These are phyloP conservation scores for Oreortyx pictus DNA, from an alignment of 2,797 vertebrate genomes.

Conservation along the genomic window DNA sequence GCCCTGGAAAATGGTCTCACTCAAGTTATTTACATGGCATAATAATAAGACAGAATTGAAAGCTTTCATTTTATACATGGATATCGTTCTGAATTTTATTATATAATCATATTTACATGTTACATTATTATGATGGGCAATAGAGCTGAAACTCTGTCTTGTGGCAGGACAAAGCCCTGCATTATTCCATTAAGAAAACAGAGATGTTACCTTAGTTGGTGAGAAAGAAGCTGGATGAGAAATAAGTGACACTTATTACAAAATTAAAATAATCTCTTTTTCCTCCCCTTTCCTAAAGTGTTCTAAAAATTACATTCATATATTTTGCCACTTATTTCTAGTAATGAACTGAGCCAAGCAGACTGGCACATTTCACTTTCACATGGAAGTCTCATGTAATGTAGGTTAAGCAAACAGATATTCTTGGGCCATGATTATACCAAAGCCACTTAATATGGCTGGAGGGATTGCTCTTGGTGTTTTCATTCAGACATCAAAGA, in stretches of 20 bases:
- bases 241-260: background rate
- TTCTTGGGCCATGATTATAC: slow-evolving; percentile 20
- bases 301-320: slow-evolving; percentile 43
- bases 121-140: background rate
- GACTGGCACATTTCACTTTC: slow-evolving; percentile 28
- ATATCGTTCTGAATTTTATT: background rate
- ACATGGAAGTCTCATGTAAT: slow-evolving; percentile 46
- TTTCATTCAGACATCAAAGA: slow-evolving; percentile 63
- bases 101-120: background rate
- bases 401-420: slow-evolving; percentile 49
- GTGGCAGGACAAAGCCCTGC: background rate
- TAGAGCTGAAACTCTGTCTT: background rate
- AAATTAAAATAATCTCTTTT: background rate
- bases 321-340: slow-evolving; percentile 19
- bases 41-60: background rate
- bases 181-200: background rate
- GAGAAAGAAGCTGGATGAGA: background rate
- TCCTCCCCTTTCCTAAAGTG: background rate
- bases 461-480: background rate
- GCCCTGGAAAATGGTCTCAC: slow-evolving; percentile 75
- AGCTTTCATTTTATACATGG: background rate
- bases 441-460: slow-evolving; percentile 7
- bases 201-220: background rate
- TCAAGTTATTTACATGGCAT: slow-evolving; percentile 65
- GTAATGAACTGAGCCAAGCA: slow-evolving; percentile 57